phyloP scores from a whole-genome alignment of 2,797 vertebrate genomes.

The Peromyscus attwateri region DNA sequence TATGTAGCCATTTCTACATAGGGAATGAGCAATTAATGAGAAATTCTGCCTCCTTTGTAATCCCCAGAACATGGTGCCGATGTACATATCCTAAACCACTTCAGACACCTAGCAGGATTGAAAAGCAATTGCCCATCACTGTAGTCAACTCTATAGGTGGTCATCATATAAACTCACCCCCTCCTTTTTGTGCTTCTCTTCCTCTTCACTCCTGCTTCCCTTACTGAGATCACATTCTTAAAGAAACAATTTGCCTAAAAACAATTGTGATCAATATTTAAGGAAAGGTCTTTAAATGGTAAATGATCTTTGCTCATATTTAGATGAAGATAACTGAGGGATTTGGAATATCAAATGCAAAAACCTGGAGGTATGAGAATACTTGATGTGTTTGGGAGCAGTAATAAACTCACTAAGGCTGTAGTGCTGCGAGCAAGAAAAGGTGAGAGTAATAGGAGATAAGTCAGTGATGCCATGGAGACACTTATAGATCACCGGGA shows the following conservation, averaged over 20 bases:
- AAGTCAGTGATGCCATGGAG: slow-evolving; percentile 2
- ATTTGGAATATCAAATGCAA: slow-evolving; percentile 35
- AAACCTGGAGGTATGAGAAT: neutral
- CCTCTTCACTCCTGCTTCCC: neutral
- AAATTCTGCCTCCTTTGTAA: slow-evolving; percentile 38
- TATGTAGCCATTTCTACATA: neutral
- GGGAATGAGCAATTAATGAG: neutral
- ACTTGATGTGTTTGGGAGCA: neutral
- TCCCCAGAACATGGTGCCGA: neutral
- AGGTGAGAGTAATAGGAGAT: neutral
- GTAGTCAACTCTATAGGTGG: neutral
- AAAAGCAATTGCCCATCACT: neutral
- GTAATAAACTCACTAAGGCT: neutral
- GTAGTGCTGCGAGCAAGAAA: neutral
- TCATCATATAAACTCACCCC: neutral
- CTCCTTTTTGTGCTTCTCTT: neutral
- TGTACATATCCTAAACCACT: neutral
- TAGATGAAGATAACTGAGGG: neutral
- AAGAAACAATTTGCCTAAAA: slow-evolving; percentile 41
- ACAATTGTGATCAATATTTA: slow-evolving; percentile 8
- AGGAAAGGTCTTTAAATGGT: neutral
- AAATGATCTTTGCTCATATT: neutral
- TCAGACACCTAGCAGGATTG: neutral
- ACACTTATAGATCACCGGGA: neutral
- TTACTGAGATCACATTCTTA: slow-evolving; percentile 29